Conservation (phyloP, 1,140 invertebrate species). For the Danaus plexippus region DNA sequence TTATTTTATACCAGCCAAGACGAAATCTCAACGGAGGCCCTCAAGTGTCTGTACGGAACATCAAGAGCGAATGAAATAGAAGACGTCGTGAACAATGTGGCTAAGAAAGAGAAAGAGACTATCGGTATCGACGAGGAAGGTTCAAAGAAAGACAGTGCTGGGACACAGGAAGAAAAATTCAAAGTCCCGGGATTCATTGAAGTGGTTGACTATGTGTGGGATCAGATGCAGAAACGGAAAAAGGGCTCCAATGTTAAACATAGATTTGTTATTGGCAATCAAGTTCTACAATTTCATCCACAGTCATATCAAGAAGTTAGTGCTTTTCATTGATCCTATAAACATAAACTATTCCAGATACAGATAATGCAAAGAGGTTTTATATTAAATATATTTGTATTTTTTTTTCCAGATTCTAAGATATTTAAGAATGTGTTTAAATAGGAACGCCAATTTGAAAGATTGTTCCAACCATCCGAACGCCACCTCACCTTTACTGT, state of each 20-base stretch:
- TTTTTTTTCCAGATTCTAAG: constrained; percentile 76
- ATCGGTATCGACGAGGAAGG: constrained; percentile 45
- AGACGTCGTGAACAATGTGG: constrained; percentile 63
- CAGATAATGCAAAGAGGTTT: too few relatives aligned
- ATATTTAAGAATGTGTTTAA: constrained; percentile 83
- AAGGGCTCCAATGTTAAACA: constrained; percentile 72
- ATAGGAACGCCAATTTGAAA: constrained; percentile 54
- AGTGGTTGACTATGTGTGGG: constrained; percentile 76
- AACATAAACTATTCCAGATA: too few relatives aligned
- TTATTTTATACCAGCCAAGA: constrained; percentile 75
- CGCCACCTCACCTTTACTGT: constrained; percentile 75
- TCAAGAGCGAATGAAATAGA: constrained; percentile 71
- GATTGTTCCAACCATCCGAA: constrained; percentile 74
- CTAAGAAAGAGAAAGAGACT: constrained; percentile 43
- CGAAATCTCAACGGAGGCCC: constrained; percentile 82
- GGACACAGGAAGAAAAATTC: constrained; percentile 30
- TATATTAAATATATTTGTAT: not conserved
- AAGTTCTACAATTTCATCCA: constrained; percentile 78
- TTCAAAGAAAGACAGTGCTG: constrained; percentile 41
- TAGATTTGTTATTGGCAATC: constrained; percentile 75
- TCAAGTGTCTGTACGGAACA: constrained; percentile 78
- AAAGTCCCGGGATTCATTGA: constrained; percentile 75
- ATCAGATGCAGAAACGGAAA: constrained; percentile 75
- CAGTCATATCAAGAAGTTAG: constrained; percentile 76
- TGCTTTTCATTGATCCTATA: constrained; percentile 5